Conservation (phyloP, 2,888 invertebrate species). For the Spisula solida region DNA sequence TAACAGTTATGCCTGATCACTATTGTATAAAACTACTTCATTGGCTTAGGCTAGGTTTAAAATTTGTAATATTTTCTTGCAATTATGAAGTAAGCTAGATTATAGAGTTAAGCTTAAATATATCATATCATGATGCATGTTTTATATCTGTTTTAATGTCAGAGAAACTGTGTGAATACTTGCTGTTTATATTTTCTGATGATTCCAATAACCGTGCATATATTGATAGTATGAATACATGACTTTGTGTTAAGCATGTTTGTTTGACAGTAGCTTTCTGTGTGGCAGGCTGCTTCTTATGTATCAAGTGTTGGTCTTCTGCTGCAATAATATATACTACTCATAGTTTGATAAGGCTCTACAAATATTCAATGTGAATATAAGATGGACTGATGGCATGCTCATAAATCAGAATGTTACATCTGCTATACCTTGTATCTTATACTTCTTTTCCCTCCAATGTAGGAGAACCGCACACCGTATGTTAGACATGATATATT, state of each 20-base stretch:
- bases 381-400: too few species aligned
- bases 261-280: not conserved
- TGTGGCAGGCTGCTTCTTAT: not conserved
- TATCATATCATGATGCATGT: constrained; percentile 11
- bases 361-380: too few species aligned
- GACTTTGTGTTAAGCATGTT: not conserved
- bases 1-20: too few species aligned
- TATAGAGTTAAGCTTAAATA: not conserved
- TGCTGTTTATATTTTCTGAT: not conserved
- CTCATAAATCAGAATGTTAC: too few species aligned
- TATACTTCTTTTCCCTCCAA: too few species aligned
- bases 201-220: not conserved
- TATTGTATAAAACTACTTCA: too few species aligned
- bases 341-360: too few species aligned
- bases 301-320: not conserved
- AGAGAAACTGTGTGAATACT: not conserved
- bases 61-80: not conserved
- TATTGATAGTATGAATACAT: not conserved
- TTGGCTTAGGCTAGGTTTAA: not conserved
- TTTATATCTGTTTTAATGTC: not conserved
- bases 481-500: too few species aligned
- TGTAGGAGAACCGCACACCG: too few species aligned
- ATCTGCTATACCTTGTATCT: too few species aligned
- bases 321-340: too few species aligned
- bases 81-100: not conserved